phyloP scores from a whole-genome alignment of 2,797 vertebrate genomes.

The Liasis olivaceus region DNA sequence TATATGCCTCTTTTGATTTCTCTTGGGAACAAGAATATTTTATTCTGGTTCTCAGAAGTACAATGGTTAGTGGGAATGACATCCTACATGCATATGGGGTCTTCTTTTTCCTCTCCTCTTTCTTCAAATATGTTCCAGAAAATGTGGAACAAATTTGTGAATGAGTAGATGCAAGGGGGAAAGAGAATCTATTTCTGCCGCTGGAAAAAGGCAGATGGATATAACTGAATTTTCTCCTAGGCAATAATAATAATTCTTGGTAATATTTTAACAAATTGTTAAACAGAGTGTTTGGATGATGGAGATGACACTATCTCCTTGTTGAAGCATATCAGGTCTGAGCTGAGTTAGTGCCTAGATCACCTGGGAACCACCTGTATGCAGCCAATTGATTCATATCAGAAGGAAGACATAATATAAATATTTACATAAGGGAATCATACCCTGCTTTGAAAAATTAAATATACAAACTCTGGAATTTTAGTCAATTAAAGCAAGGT shows the following conservation, averaged over 20 bases:
- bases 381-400: neutral
- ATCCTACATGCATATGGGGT: neutral
- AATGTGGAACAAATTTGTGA: neutral
- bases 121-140: neutral
- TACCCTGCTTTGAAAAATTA: neutral
- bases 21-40: neutral
- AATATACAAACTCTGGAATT: neutral
- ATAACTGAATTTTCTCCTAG: neutral
- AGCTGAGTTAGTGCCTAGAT: neutral
- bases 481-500: slow-evolving; percentile 30
- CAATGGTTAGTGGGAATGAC: neutral
- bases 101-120: neutral
- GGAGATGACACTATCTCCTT: neutral
- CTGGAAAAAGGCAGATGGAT: neutral
- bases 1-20: neutral
- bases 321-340: neutral
- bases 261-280: neutral
- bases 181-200: neutral
- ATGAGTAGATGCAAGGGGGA: neutral
- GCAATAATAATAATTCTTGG: neutral
- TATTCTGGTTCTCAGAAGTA: neutral
- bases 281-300: neutral
- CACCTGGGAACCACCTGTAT: neutral
- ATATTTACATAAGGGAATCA: neutral
- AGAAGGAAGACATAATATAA: neutral